Base-by-base conservation (phyloP, 2,113 vertebrate species). In the Trichomycterus rosablanca region DNA sequence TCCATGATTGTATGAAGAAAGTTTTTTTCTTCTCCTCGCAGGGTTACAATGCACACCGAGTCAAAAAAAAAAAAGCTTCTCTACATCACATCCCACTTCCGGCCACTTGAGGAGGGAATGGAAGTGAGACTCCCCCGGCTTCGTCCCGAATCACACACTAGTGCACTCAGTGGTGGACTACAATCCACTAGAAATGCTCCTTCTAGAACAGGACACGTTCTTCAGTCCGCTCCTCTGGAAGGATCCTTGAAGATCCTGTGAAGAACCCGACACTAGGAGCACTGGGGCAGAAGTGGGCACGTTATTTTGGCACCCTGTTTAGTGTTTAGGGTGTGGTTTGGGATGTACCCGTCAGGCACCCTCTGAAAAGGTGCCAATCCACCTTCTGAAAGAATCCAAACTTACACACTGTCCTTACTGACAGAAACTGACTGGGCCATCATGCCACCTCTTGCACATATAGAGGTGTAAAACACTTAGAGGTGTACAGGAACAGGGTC, bases 51-150 rank as follows among this genome's bases (percentile, higher is more conserved):
- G 59, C 67, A 74, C 59, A 67, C 63, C 55, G 70, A 72, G 42
- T 32, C 40, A 44, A 64, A 5, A 24, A 42, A 52, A 63, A 23
- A 58, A 65, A 6, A 4, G 2, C 5, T 46, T 46, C 10, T 43
- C 23, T 23, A 86, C 83, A 79, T 86, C 83, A 86, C 81, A 84
- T 86, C 84, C 84, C 79, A 81, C 83, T 83, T 82, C 81, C 75
- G 81, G 77, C 61, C 77, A 23, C 64, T 74, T 50, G 68, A 71
- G 78, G 74, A 78, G 72, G 67, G 72, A 63, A 44, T n/a, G 4
- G 53, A 72, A 40, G 30, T 58, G 23, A 34, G 24, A 15, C 51
- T 55, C 45, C n/a, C 43, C 66, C 53, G 34, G 37, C 37, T 5
- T 11, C 14, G 37, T 40, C 14, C 37, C 42, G 20, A 44, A 44